phyloP scores from a whole-genome alignment of 2,888 invertebrate genomes.

The Gryllus longicercus region DNA sequence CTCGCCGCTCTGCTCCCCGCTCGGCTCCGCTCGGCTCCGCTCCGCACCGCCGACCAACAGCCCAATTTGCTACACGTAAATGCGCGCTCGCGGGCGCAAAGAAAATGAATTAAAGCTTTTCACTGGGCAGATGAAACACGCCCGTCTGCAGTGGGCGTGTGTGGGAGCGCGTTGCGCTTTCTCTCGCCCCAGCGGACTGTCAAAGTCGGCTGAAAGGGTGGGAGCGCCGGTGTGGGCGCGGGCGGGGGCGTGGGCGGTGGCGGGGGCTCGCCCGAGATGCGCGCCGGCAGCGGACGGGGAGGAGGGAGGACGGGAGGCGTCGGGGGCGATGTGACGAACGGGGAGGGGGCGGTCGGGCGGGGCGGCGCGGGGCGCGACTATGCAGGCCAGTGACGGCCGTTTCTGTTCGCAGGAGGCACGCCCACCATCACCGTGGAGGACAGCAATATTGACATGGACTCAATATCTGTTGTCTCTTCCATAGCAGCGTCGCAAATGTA shows the following conservation, averaged over 20 bases:
- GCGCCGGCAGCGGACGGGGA: background rate
- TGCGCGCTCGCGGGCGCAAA: too few relatives aligned
- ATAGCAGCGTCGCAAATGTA: slow-evolving; percentile 65
- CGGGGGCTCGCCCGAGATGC: background rate
- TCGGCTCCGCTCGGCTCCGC: too few relatives aligned
- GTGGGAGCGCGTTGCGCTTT: background rate
- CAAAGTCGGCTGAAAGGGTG: background rate
- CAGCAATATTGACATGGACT: slow-evolving; percentile 62
- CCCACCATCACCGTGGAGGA: slow-evolving; percentile 53
- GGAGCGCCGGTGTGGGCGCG: background rate
- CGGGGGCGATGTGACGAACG: background rate
- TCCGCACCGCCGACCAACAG: too few relatives aligned
- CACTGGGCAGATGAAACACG: too few relatives aligned
- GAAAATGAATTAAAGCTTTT: too few relatives aligned
- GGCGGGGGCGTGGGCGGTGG: background rate
- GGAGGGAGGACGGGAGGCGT: background rate
- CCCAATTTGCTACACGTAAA: too few relatives aligned
- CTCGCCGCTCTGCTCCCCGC: too few relatives aligned
- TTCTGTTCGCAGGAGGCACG: slow-evolving; percentile 44
- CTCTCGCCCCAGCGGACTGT: background rate
- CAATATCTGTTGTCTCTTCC: slow-evolving; percentile 67
- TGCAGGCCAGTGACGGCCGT: background rate
- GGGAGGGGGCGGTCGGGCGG: background rate
- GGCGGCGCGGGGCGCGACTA: background rate
- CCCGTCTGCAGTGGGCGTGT: too few relatives aligned